A percentile compares a stretch with the other conserved stretches of the same genome.
These are phyloP conservation scores for Marisa cornuarietis DNA, from an alignment of 1,140 invertebrate species.

Conservation along the genomic window DNA sequence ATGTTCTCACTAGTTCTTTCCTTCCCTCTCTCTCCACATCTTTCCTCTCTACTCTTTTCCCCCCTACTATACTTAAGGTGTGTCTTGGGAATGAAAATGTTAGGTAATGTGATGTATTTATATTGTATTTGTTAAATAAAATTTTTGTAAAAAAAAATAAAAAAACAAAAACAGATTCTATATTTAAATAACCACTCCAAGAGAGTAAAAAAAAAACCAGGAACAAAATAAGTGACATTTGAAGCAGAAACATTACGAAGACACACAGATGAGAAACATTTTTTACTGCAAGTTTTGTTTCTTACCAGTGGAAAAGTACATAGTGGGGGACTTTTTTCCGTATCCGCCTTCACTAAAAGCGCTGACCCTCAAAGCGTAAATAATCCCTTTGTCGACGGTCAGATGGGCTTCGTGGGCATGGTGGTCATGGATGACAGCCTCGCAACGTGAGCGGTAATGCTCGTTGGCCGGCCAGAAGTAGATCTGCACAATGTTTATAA, in stretches of 20 bases:
- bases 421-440: conserved; percentile 23
- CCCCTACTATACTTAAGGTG: no score
- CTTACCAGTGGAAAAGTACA: conserved; percentile 49
- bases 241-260: not conserved
- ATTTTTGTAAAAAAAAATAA: not conserved
- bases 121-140: not conserved
- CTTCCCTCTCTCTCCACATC: no score
- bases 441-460: conserved; percentile 25
- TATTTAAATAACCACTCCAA: no score
- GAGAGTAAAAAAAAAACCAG: not conserved
- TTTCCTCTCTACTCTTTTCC: no score
- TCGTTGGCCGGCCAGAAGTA: conserved; percentile 48
- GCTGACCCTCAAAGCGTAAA: conserved; percentile 44
- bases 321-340: conserved; percentile 40
- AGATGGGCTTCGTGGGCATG: conserved; percentile 32
- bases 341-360: conserved; percentile 43
- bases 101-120: no score
- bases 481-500: conserved; percentile 28
- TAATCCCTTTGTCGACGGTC: conserved; percentile 33
- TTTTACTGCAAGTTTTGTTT: not conserved
- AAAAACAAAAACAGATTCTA: not conserved
- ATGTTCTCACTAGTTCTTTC: no score
- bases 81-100: no score
- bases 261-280: not conserved
- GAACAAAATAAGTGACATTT: not conserved